Percentiles rank a stretch among this genome's conserved stretches.
Conservation (phyloP, 2,888 invertebrate genomes). For the Automeris io region DNA sequence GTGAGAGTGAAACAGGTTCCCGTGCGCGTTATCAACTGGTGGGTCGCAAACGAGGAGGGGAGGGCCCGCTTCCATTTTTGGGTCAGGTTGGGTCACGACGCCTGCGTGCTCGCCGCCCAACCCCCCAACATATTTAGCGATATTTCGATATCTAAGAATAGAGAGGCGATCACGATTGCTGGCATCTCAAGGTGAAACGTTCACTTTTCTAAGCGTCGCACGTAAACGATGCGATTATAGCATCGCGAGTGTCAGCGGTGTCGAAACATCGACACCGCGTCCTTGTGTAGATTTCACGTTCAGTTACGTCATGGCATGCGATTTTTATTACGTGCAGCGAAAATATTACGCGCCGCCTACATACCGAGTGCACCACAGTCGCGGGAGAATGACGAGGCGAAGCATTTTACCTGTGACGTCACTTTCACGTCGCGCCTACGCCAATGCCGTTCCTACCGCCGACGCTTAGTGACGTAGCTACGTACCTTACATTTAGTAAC, state of each 20-base stretch:
- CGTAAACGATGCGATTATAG: constrained; percentile 66
- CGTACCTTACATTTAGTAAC: constrained; percentile 35
- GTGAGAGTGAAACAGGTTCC: constrained; percentile 57
- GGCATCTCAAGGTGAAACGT: constrained; percentile 68
- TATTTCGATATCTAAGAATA: constrained; percentile 63
- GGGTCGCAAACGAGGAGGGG: constrained; percentile 55
- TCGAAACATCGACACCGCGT: constrained; percentile 53
- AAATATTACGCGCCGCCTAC: constrained; percentile 39
- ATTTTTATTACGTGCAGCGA: constrained; percentile 51
- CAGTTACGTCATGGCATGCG: constrained; percentile 55
- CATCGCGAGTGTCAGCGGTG: constrained; percentile 50
- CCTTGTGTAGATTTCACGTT: constrained; percentile 71
- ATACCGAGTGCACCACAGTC: constrained; percentile 23
- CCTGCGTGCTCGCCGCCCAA: constrained; percentile 56
- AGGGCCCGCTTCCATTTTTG: constrained; percentile 63
- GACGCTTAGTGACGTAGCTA: constrained; percentile 54
- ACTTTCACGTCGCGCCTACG: constrained; percentile 58
- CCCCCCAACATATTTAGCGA: constrained; percentile 52
- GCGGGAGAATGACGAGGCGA: constrained; percentile 30
- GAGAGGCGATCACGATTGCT: constrained; percentile 56
- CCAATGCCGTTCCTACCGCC: constrained; percentile 36
- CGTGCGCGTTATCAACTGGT: constrained; percentile 62
- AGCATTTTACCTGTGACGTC: constrained; percentile 67
- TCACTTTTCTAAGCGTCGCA: constrained; percentile 69
- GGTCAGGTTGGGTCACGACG: constrained; percentile 74